Conservation (phyloP, 2,888 invertebrate genomes). For the Aphelenchoides bicaudatus region DNA sequence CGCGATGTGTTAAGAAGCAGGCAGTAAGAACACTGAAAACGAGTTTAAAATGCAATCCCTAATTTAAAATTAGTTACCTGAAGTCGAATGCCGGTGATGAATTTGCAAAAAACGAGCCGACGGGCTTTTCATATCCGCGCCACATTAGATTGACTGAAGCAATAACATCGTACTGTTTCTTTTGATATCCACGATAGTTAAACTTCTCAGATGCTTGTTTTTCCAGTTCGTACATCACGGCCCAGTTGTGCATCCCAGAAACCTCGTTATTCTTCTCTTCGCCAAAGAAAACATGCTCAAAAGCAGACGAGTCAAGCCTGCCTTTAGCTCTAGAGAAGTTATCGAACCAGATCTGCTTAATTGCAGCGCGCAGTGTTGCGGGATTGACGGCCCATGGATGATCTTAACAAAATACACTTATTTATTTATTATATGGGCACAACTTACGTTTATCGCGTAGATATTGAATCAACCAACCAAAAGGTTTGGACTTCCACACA, state of each 20-base stretch:
- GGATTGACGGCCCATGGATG: slow-evolving; percentile 31
- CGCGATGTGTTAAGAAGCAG: slow-evolving; percentile 75
- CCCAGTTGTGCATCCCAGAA: slow-evolving; percentile 78
- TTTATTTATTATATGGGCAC: neutral
- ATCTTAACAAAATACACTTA: neutral
- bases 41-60: too few relatives aligned
- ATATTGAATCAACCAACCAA: slow-evolving; percentile 30
- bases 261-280: slow-evolving; percentile 74
- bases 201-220: slow-evolving; percentile 27
- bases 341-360: slow-evolving; percentile 66
- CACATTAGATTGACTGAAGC: slow-evolving; percentile 45
- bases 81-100: slow-evolving; percentile 80
- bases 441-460: slow-evolving; percentile 10
- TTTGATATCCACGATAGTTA: slow-evolving; percentile 31
- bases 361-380: slow-evolving; percentile 53
- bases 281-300: slow-evolving; percentile 85
- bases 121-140: slow-evolving; percentile 41
- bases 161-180: slow-evolving; percentile 17
- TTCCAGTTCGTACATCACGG: slow-evolving; percentile 78
- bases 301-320: slow-evolving; percentile 79
- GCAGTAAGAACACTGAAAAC: slow-evolving; percentile 81
- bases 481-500: slow-evolving; percentile 34
- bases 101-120: slow-evolving; percentile 36
- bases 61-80: too few relatives aligned
- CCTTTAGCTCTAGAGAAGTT: slow-evolving; percentile 73